Conservation (phyloP, 2,113 vertebrate genomes). For the Leptosomus discolor region DNA sequence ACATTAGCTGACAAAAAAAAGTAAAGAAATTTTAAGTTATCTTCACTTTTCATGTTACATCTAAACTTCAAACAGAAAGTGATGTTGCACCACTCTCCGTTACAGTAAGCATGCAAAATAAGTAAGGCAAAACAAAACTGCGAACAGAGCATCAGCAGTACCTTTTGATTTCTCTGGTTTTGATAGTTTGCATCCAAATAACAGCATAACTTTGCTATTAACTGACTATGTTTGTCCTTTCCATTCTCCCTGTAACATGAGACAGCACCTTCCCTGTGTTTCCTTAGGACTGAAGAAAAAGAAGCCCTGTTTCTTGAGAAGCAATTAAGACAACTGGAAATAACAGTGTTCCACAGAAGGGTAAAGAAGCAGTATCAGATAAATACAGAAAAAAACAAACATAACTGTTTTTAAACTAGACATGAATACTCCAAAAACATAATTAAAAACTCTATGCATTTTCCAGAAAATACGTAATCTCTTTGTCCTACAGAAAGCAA, state of each 20-base stretch:
- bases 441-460: not conserved
- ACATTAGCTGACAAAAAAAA: not conserved
- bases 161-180: not conserved
- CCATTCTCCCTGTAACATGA: not conserved
- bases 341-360: not conserved
- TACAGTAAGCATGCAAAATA: not conserved
- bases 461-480: not conserved
- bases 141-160: not conserved
- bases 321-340: slow-evolving; percentile 22
- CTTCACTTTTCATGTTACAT: not conserved
- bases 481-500: not conserved
- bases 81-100: not conserved
- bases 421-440: not conserved
- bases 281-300: not conserved
- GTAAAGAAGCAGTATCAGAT: not conserved
- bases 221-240: not conserved
- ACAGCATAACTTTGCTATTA: not conserved
- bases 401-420: not conserved
- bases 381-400: not conserved
- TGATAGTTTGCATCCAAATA: not conserved
- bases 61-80: not conserved
- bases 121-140: not conserved
- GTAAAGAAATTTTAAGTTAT: not conserved
- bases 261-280: not conserved
- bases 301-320: slow-evolving; percentile 9